Conservation (phyloP, 1,140 invertebrate species). For the Eriocheir sinensis region DNA sequence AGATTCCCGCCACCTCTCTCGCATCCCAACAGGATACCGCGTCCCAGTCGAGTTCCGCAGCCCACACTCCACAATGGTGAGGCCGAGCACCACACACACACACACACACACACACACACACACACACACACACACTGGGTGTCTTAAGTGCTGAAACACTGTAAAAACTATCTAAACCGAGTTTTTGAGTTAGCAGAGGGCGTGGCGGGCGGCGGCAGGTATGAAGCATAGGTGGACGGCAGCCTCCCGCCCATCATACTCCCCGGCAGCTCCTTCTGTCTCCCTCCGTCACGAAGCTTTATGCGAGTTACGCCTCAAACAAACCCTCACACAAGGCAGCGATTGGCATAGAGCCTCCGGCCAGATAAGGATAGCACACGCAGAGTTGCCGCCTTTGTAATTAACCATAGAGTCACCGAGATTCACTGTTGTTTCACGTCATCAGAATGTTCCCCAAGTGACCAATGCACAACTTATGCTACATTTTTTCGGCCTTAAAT, state of each 20-base stretch:
- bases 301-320: too few relatives aligned
- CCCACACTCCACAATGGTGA: background rate
- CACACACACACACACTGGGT: background rate
- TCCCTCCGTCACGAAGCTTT: too few relatives aligned
- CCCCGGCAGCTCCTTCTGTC: too few relatives aligned
- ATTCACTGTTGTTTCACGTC: background rate
- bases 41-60: background rate
- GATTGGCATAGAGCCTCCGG: background rate
- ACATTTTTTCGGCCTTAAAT: too few relatives aligned
- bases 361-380: background rate
- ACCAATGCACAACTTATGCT: too few relatives aligned
- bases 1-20: slow-evolving; percentile 70
- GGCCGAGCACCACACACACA: background rate
- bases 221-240: background rate
- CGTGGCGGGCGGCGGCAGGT: background rate
- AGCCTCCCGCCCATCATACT: background rate
- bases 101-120: slow-evolving; percentile 44
- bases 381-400: background rate
- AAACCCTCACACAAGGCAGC: background rate
- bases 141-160: background rate
- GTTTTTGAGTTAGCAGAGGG: background rate
- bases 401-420: background rate
- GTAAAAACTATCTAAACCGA: background rate
- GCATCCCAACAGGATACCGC: slow-evolving; percentile 69
- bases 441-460: background rate